A percentile compares a stretch with the other conserved stretches of the same genome.
Evolutionary conservation across 2,888 invertebrate genomes (phyloP).

Genomic region (Mesorhabditis spiculigera): DNA sequence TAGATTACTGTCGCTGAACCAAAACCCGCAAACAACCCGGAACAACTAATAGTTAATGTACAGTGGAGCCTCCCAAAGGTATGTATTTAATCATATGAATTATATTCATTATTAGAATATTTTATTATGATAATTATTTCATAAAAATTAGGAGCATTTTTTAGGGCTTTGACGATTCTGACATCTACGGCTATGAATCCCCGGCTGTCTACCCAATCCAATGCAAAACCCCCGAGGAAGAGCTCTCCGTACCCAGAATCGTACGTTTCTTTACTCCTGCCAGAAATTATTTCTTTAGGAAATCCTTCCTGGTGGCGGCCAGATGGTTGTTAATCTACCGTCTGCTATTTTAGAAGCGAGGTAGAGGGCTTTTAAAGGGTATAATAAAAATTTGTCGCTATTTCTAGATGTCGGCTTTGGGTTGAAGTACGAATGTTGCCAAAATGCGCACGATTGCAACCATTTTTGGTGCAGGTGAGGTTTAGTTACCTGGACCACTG

Average conservation of each 20-base stretch:
- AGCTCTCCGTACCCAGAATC: constrained; percentile 37
- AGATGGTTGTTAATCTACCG: constrained; percentile 41
- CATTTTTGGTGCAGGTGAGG: constrained; percentile 39
- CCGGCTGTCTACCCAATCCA: constrained; percentile 51
- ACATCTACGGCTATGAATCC: constrained; percentile 49
- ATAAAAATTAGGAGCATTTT: too few relatives aligned
- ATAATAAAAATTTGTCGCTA: background rate
- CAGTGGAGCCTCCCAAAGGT: background rate
- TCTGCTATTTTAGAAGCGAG: constrained; percentile 41
- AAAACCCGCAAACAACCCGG: background rate
- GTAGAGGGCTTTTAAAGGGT: background rate
- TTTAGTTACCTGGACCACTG: too few relatives aligned
- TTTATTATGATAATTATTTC: too few relatives aligned
- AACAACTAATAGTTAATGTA: background rate
- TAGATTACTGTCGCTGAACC: background rate
- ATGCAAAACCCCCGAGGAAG: constrained; percentile 47
- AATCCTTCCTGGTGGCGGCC: constrained; percentile 46
- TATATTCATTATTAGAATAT: too few relatives aligned
- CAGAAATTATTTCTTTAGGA: constrained; percentile 23
- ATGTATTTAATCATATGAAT: too few relatives aligned
- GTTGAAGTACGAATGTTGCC: constrained; percentile 47
- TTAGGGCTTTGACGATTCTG: constrained; percentile 43
- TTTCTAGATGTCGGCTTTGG: constrained; percentile 42
- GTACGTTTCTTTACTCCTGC: constrained; percentile 11
- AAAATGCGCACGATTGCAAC: constrained; percentile 46